A percentile compares a stretch with the other conserved stretches of the same genome.
phyloP scores from a whole-genome alignment of 2,113 vertebrate genomes.

The Platysternon megacephalum region DNA sequence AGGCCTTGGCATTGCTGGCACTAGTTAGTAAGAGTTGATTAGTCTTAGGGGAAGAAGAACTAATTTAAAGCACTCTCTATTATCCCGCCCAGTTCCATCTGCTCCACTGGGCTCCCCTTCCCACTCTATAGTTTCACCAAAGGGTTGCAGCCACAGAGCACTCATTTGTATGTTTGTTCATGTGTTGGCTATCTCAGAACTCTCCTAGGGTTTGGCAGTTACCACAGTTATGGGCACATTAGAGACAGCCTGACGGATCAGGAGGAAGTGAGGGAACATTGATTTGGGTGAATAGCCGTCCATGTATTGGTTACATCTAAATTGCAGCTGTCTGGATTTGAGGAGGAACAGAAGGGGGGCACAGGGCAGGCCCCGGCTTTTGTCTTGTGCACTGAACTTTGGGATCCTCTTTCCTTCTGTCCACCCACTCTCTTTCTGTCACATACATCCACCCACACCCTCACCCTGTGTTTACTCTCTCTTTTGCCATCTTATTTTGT shows the following conservation, averaged over 20 bases:
- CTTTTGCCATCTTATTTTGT: not conserved
- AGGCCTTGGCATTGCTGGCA: not conserved
- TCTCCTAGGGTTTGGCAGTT: not conserved
- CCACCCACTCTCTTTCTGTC: not conserved
- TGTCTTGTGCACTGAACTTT: constrained; percentile 1
- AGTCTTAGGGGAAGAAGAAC: not conserved
- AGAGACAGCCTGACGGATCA: accelerated
- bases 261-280: not conserved
- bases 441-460: not conserved
- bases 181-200: not conserved
- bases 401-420: constrained; percentile 24
- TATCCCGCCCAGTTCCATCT: not conserved
- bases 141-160: not conserved
- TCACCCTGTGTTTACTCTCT: accelerated
- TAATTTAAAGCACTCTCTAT: not conserved
- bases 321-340: constrained; percentile 22
- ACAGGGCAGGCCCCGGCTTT: constrained; percentile 33
- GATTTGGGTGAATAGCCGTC: accelerated
- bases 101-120: accelerated
- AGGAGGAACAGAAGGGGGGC: constrained; percentile 31
- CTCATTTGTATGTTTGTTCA: not conserved
- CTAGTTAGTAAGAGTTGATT: not conserved
- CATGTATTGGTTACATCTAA: constrained; percentile 40
- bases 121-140: not conserved
- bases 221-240: not conserved